These are phyloP conservation scores for Trichoplusia ni DNA, from an alignment of 1,140 invertebrate species.

Conservation along the genomic window DNA sequence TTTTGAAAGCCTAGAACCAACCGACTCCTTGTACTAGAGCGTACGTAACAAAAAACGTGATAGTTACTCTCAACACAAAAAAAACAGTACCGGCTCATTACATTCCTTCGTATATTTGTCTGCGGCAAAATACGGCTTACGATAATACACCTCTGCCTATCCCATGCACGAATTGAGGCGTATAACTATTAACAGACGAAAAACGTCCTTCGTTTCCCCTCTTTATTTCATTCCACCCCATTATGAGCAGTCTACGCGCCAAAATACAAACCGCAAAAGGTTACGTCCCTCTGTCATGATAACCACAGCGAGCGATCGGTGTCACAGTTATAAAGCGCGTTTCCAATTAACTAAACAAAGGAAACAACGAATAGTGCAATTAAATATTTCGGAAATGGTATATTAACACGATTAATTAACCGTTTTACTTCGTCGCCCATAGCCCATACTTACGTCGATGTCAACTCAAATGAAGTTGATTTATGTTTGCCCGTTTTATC, in stretches of 20 bases:
- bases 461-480: neutral
- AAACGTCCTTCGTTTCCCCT: slow-evolving; percentile 18
- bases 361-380: slow-evolving; percentile 1
- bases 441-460: neutral
- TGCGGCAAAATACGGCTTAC: too few species aligned
- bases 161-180: too few species aligned
- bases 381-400: slow-evolving; percentile 13
- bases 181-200: too few species aligned
- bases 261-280: slow-evolving; percentile 24
- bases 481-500: too few species aligned
- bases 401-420: neutral
- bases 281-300: slow-evolving; percentile 20
- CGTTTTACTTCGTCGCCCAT: neutral
- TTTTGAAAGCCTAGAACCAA: too few species aligned
- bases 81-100: too few species aligned
- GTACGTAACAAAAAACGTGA: too few species aligned
- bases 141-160: too few species aligned
- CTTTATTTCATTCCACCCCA: slow-evolving; percentile 11
- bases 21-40: too few species aligned
- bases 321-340: slow-evolving; percentile 24
- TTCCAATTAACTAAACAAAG: slow-evolving; percentile 27
- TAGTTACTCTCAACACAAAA: too few species aligned
- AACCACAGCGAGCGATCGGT: slow-evolving; percentile 21
- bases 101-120: too few species aligned
- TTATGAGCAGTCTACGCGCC: neutral